phyloP scores from a whole-genome alignment of 2,797 vertebrate species.

The Semaprochilodus insignis region DNA sequence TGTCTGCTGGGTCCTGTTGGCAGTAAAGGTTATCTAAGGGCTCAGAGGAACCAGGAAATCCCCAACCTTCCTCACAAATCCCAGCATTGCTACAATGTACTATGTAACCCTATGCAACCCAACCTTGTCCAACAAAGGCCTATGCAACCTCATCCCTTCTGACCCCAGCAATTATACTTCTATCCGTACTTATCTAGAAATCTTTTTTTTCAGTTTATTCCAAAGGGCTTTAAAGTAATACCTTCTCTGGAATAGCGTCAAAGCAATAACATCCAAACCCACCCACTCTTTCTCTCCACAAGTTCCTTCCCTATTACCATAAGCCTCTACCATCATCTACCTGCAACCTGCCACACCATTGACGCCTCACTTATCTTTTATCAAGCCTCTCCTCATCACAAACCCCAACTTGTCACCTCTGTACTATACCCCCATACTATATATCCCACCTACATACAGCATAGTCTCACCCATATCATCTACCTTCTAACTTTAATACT shows the following conservation, averaged over 20 bases:
- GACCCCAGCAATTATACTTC: neutral
- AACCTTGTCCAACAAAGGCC: neutral
- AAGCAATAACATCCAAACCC: neutral
- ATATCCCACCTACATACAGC: no score
- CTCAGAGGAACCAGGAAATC: constrained; percentile 3
- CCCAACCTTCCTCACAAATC: neutral
- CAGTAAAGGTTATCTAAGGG: neutral
- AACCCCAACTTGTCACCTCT: no score
- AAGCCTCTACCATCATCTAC: neutral
- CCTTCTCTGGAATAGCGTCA: neutral
- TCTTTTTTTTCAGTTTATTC: no score
- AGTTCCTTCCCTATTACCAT: neutral
- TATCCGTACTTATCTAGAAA: no score
- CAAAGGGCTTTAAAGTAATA: neutral
- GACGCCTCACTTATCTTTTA: no score
- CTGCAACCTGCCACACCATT: no score
- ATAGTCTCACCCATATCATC: no score
- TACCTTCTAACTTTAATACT: no score
- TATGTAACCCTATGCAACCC: neutral
- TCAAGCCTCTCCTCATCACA: no score
- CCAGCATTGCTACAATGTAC: neutral
- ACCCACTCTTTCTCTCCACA: neutral
- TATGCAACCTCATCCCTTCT: neutral
- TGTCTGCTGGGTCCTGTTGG: neutral
- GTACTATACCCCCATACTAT: no score